Percentiles rank a stretch among this genome's conserved stretches.
phyloP scores from a whole-genome alignment of 2,888 invertebrate genomes.

The Watsonalla binaria region DNA sequence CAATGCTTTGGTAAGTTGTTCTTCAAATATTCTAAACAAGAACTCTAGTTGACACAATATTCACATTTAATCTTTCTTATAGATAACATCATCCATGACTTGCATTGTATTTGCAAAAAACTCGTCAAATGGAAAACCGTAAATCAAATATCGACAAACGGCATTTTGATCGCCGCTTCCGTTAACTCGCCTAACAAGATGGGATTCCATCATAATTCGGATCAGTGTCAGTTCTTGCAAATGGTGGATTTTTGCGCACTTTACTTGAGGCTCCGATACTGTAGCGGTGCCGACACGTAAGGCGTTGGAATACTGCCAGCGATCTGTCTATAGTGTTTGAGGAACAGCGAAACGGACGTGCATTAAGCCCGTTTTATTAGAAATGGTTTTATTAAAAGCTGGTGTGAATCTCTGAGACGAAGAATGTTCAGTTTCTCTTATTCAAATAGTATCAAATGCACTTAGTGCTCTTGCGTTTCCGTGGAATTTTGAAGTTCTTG shows the following conservation, averaged over 20 bases:
- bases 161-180: background rate
- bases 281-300: conserved; percentile 19
- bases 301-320: conserved; percentile 44
- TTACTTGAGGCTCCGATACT: conserved; percentile 9
- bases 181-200: background rate
- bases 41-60: no score
- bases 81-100: no score
- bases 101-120: no score
- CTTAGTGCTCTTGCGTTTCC: background rate
- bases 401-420: conserved; percentile 15
- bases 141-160: no score
- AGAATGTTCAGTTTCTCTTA: conserved; percentile 10
- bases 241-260: conserved; percentile 20
- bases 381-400: conserved; percentile 39
- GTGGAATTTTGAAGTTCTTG: no score
- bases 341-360: conserved; percentile 34
- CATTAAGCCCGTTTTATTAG: conserved; percentile 49
- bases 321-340: conserved; percentile 46
- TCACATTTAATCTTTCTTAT: no score
- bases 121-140: no score
- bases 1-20: no score
- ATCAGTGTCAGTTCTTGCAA: conserved; percentile 33
- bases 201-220: conserved; percentile 33
- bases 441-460: background rate
- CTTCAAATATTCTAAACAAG: no score